A percentile compares a stretch with the other conserved stretches of the same genome.
phyloP scores from a whole-genome alignment of 2,797 vertebrate species.

The Peromyscus aztecus region DNA sequence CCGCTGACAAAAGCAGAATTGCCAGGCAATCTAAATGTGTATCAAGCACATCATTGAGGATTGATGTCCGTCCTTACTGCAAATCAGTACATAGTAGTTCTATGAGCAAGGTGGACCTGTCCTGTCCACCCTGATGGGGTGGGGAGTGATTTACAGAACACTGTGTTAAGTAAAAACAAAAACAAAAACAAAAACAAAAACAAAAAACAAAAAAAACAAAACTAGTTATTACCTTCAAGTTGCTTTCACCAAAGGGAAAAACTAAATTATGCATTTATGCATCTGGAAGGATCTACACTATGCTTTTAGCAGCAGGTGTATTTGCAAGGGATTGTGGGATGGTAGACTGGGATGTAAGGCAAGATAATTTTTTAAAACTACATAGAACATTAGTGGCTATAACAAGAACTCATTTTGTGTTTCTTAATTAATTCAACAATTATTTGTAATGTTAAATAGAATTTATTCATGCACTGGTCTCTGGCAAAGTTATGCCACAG shows the following conservation, averaged over 20 bases:
- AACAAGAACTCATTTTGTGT: conserved; percentile 23
- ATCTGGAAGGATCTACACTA: neutral
- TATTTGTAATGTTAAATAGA: neutral
- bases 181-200: neutral
- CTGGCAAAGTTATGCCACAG: neutral
- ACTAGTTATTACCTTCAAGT: neutral
- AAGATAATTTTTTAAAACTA: neutral
- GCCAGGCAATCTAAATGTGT: neutral
- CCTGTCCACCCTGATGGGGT: neutral
- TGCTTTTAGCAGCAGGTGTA: neutral
- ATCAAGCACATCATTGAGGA: neutral
- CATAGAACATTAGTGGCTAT: neutral
- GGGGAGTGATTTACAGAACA: neutral
- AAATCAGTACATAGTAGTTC: neutral
- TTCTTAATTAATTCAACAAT: neutral
- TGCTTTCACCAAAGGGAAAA: conserved; percentile 23
- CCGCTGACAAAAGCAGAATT: neutral
- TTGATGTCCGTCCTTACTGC: neutral
- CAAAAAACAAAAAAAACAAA: neutral
- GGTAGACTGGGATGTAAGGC: neutral
- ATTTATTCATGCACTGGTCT: neutral
- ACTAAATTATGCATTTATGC: neutral
- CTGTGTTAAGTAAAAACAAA: neutral
- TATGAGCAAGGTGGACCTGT: neutral
- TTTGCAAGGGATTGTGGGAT: neutral